Conservation (phyloP, 2,113 vertebrate genomes). For the Sinosuthora webbiana region DNA sequence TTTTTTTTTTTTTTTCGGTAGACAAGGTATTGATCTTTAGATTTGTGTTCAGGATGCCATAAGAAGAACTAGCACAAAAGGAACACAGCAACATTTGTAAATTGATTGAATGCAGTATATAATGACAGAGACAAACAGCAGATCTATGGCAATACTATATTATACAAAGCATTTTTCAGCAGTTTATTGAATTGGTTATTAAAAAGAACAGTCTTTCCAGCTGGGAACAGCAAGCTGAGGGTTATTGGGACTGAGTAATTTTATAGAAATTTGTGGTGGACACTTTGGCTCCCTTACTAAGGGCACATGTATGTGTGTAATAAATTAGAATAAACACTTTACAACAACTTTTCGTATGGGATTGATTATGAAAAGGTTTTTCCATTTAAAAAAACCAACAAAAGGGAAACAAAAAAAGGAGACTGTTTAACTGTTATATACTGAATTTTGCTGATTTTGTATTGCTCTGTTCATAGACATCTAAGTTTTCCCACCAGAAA, state of each 20-base stretch:
- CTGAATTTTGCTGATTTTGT: neutral
- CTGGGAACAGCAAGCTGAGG: slow-evolving; percentile 13
- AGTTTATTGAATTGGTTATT: slow-evolving; percentile 71
- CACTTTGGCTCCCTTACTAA: neutral
- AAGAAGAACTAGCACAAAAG: slow-evolving; percentile 35
- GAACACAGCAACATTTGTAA: slow-evolving; percentile 61
- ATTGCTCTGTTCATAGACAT: neutral
- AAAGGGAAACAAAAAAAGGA: rapidly evolving
- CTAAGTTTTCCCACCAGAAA: neutral
- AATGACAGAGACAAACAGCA: slow-evolving; percentile 72
- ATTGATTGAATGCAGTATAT: slow-evolving; percentile 56
- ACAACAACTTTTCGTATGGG: neutral
- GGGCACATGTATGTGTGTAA: neutral
- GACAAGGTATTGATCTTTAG: slow-evolving; percentile 77
- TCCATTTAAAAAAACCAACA: neutral
- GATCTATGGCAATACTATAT: slow-evolving; percentile 63
- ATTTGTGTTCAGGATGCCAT: slow-evolving; percentile 67
- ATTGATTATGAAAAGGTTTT: slow-evolving; percentile 5
- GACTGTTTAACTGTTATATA: neutral
- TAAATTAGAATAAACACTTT: slow-evolving; percentile 40
- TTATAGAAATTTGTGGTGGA: slow-evolving; percentile 36
- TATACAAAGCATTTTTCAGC: slow-evolving; percentile 72
- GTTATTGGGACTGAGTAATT: slow-evolving; percentile 17
- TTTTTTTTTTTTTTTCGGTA: slow-evolving; percentile 70
- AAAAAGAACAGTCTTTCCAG: slow-evolving; percentile 39